These are phyloP conservation scores for Hippopotamyrus pictus DNA, from an alignment of 2,797 vertebrate genomes.

Conservation along the genomic window DNA sequence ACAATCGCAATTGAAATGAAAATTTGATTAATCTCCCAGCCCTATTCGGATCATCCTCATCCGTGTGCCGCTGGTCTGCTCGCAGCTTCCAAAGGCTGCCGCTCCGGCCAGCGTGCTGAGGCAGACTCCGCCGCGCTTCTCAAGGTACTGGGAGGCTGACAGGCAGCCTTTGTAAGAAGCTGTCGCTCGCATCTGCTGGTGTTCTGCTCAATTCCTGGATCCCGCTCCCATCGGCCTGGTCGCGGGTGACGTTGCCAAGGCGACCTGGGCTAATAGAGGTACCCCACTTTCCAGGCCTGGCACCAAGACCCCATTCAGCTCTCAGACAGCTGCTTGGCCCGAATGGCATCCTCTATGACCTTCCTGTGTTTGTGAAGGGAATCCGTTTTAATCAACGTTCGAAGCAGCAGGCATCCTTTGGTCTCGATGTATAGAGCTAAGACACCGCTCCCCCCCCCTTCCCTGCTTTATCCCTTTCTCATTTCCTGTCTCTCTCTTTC, in stretches of 20 bases:
- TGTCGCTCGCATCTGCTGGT: background rate
- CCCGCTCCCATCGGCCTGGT: background rate
- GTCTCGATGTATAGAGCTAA: conserved; percentile 25
- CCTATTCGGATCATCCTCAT: background rate
- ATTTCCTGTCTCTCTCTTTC: conserved; percentile 28
- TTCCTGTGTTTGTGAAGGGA: conserved; percentile 12
- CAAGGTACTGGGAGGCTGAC: background rate
- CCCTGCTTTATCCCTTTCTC: background rate
- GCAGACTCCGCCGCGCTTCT: background rate
- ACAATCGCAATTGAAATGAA: background rate
- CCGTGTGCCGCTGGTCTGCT: background rate
- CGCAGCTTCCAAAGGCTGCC: background rate
- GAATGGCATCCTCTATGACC: background rate
- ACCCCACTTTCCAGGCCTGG: background rate
- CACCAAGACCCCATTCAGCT: background rate
- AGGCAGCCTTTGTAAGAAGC: background rate
- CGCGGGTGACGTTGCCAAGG: background rate
- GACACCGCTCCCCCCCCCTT: conserved; percentile 34
- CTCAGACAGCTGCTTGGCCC: background rate
- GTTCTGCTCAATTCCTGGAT: background rate
- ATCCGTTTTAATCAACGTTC: conserved; percentile 52
- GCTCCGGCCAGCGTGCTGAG: background rate
- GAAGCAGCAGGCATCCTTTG: conserved; percentile 19
- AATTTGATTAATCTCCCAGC: background rate
- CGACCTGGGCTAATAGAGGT: background rate